Base-by-base conservation (phyloP, 2,888 invertebrate genomes). In the Belgica antarctica region DNA sequence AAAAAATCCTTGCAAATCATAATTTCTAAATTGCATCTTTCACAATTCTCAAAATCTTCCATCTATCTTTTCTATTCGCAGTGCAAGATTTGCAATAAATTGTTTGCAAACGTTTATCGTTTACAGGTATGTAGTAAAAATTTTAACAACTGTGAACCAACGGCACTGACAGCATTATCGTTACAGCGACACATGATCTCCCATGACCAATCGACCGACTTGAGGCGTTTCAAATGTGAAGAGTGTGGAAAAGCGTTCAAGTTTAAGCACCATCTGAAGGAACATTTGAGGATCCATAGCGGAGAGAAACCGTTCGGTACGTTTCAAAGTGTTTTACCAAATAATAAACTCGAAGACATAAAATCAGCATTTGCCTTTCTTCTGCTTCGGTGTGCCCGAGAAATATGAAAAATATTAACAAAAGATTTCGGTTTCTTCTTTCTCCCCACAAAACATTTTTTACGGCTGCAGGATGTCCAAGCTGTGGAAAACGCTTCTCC, bases 91-190 rank as follows among this genome's bases (percentile, higher is more conserved):
- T 68, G 68, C 31, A 28, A 52, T 31, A 68, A 68, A 31, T 31
- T 68, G 57, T 68, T 68, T 68, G 68, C 68, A 52, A 68, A 68
- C 31, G 68, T 68, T 31, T 68, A 68, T 68, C 68, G 68, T 34
- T 34, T 68, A 59, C n/a, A n/a, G n/a, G n/a, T n/a, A n/a, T n/a
- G n/a, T n/a, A n/a, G n/a, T n/a, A n/a, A n/a, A n/a, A n/a, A n/a
- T n/a, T n/a, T n/a, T n/a, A n/a, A n/a, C n/a, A n/a, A n/a, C n/a
- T n/a, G n/a, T n/a, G n/a, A n/a, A n/a, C n/a, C n/a, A n/a, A n/a
- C n/a, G n/a, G n/a, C n/a, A n/a, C n/a, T n/a, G n/a, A n/a, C n/a
- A n/a, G n/a, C n/a, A n/a, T n/a, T n/a, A n/a, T n/a, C n/a, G n/a
- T n/a, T n/a, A n/a, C 68, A 68, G 68, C 52, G 68, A 8, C 68